These are phyloP conservation scores for Martes martes DNA, from an alignment of 2,113 vertebrate genomes.

Conservation along the genomic window DNA sequence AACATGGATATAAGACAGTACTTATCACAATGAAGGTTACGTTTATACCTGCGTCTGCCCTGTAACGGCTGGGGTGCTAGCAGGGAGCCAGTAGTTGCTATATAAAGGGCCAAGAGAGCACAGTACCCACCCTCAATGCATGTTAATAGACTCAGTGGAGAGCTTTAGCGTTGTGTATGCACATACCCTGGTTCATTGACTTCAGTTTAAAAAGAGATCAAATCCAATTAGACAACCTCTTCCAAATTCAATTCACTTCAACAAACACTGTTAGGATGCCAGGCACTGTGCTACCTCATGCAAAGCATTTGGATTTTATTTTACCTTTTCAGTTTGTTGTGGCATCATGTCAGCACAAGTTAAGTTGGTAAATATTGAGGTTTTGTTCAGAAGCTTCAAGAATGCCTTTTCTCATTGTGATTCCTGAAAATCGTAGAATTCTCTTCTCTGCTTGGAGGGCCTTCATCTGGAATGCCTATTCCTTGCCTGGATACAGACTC, in stretches of 20 bases:
- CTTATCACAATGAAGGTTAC: neutral
- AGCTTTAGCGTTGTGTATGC: conserved; percentile 37
- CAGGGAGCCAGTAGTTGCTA: neutral
- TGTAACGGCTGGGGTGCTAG: neutral
- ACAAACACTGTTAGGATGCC: conserved; percentile 12
- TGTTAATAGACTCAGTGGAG: conserved; percentile 21
- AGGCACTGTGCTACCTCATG: neutral
- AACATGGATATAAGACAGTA: neutral
- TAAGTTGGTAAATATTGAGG: neutral
- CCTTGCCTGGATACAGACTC: neutral
- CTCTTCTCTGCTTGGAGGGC: conserved; percentile 31
- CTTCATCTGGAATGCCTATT: neutral
- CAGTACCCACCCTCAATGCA: neutral
- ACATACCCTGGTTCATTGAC: conserved; percentile 43
- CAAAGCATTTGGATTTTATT: conserved; percentile 28
- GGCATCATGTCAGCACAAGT: neutral
- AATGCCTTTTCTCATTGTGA: neutral
- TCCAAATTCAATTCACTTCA: conserved; percentile 45
- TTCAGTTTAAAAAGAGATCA: conserved; percentile 56
- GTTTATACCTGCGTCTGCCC: neutral
- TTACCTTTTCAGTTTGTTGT: conserved; percentile 32
- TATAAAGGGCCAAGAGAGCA: conserved; percentile 24
- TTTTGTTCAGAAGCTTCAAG: conserved; percentile 30
- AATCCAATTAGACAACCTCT: conserved; percentile 46
- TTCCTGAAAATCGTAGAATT: conserved; percentile 20